Conservation (phyloP, 2,888 invertebrate genomes). For the Cheilosia pagana region DNA sequence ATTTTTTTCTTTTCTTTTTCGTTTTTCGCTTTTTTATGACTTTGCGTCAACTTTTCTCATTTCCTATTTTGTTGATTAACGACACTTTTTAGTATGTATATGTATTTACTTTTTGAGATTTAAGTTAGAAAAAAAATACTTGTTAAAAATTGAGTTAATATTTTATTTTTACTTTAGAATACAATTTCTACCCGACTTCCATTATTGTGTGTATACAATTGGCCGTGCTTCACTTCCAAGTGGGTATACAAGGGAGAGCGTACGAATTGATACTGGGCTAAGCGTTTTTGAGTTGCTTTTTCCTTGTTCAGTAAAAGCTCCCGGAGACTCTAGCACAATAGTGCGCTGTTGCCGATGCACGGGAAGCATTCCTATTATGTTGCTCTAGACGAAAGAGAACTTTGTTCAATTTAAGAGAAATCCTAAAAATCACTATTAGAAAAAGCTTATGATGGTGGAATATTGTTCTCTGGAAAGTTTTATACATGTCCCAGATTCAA, state of each 20-base stretch:
- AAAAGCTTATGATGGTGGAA: constrained; percentile 34
- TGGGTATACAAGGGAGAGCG: constrained; percentile 80
- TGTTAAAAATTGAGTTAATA: constrained; percentile 11
- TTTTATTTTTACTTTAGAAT: constrained; percentile 32
- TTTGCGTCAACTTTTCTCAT: constrained; percentile 56
- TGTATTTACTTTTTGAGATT: constrained; percentile 6
- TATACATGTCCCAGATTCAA: constrained; percentile 68
- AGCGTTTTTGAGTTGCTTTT: constrained; percentile 79
- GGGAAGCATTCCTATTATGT: constrained; percentile 10
- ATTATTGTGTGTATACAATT: constrained; percentile 67
- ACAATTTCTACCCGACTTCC: constrained; percentile 68
- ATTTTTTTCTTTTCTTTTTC: constrained; percentile 16
- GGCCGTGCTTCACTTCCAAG: constrained; percentile 66
- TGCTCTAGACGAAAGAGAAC: constrained; percentile 26
- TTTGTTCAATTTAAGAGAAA: constrained; percentile 21
- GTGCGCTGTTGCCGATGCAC: constrained; percentile 58
- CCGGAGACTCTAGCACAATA: constrained; percentile 43
- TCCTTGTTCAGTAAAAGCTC: constrained; percentile 64
- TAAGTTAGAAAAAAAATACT: constrained; percentile 37
- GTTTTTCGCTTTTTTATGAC: constrained; percentile 27
- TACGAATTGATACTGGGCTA: constrained; percentile 83
- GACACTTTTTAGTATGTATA: constrained; percentile 12
- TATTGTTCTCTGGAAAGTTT: constrained; percentile 54
- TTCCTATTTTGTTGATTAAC: constrained; percentile 21
- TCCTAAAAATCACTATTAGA: background rate